Base-by-base conservation (phyloP, 2,113 vertebrate species). In the Cygnus atratus region DNA sequence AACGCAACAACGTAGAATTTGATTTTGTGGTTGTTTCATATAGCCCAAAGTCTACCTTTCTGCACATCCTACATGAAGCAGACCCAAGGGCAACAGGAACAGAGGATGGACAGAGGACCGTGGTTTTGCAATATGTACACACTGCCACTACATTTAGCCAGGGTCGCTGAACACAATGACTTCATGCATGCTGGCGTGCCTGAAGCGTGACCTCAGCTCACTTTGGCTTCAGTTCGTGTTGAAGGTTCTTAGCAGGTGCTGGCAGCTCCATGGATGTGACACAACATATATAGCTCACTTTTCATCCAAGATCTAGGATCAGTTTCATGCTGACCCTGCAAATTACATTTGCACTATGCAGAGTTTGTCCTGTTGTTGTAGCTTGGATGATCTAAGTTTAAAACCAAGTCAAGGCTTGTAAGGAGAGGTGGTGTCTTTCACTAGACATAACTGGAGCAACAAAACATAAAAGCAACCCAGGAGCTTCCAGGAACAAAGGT, bases 201-300 rank as follows among this genome's bases (percentile, higher is more conserved):
- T 90, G 88, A 93, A 92, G 92, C 20, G 21, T 94, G 93, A 93
- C 92, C 93, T 95, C 90, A 96, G 83, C 85, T 96, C 95, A 90
- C 94, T 93, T 93, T 88, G 93, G 90, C 88, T 95, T 93, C 93
- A 84, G 57, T 59, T 92, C 52, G 57, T 86, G 86, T 88, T 97
- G 96, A 95, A 94, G 95, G 93, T 84, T 96, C 95, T 94, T 96
- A 94, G 88, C 95, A 96, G 96, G 94, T 96, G 96, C 91, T 95
- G 91, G 95, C 93, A 93, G 95, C 88, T 91, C 86, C 0, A 12
- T 90, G 88, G 93, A 89, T 96, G 93, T 93, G 94, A 96, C 94
- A 96, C 88, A 97, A 93, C 86, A 90, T 96, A 92, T 96, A 96
- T 94, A 94, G 95, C 83, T 87, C 80, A 91, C 44, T 86, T 94